Percentiles rank a stretch among this genome's conserved stretches.
phyloP scores from a whole-genome alignment of 2,113 vertebrate genomes.

The Macrotis lagotis region DNA sequence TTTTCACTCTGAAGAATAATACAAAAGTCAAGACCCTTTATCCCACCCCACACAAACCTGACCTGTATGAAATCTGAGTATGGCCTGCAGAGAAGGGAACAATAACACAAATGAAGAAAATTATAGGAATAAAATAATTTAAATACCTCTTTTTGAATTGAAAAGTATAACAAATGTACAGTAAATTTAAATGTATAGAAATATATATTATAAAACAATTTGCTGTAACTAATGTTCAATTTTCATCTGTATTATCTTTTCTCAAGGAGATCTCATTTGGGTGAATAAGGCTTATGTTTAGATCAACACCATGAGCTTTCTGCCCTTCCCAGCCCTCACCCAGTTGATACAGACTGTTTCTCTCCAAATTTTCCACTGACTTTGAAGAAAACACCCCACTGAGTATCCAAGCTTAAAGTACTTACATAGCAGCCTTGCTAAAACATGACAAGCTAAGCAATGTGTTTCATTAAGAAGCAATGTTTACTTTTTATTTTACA shows the following conservation, averaged over 20 bases:
- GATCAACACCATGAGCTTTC: slow-evolving; percentile 14
- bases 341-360: slow-evolving; percentile 54
- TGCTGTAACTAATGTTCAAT: neutral
- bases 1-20: neutral
- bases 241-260: neutral
- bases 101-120: neutral
- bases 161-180: neutral
- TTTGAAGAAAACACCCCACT: slow-evolving; percentile 88
- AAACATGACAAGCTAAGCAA: slow-evolving; percentile 73
- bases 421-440: slow-evolving; percentile 80
- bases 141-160: neutral
- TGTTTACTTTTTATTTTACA: slow-evolving; percentile 70
- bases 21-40: neutral
- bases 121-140: neutral
- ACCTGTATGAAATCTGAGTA: neutral
- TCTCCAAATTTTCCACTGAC: slow-evolving; percentile 86
- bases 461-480: slow-evolving; percentile 76
- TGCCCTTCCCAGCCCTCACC: slow-evolving; percentile 64
- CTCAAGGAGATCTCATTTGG: neutral
- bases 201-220: neutral
- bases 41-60: neutral
- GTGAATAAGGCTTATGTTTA: neutral
- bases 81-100: neutral
- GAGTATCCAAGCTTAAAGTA: slow-evolving; percentile 87
- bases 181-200: neutral